Conservation (phyloP, 92 coral and sea anemone species). For the Palythoa grandis region DNA sequence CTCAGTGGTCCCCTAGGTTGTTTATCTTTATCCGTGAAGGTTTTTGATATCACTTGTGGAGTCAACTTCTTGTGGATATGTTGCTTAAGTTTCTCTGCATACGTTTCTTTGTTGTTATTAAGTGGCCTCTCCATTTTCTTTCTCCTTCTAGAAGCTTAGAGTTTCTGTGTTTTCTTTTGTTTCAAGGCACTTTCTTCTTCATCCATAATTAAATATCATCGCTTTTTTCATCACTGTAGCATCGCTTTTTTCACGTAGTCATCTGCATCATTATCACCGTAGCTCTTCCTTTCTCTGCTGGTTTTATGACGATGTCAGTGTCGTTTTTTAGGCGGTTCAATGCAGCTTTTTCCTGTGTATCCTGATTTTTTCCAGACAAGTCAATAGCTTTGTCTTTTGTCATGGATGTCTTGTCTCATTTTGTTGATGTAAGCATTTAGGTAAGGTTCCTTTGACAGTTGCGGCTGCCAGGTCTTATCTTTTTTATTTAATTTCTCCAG, state of each 20-base stretch:
- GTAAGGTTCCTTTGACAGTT: too few relatives aligned
- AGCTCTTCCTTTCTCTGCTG: conserved; percentile 15
- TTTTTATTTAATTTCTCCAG: conserved; percentile 5
- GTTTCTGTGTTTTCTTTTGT: not conserved
- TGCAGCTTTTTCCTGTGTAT: not conserved
- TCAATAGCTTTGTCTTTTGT: too few relatives aligned
- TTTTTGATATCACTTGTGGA: not conserved
- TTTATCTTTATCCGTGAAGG: not conserved
- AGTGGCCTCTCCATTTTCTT: not conserved
- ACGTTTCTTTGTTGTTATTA: not conserved
- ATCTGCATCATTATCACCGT: conserved; percentile 15
- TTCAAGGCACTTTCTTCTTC: not conserved
- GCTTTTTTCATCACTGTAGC: conserved; percentile 7
- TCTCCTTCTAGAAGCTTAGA: not conserved
- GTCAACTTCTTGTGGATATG: not conserved
- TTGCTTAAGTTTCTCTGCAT: not conserved
- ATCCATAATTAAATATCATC: not conserved
- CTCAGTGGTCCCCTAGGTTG: not conserved
- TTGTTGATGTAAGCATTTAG: too few relatives aligned
- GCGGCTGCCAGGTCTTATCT: not conserved
- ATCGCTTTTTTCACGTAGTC: conserved; percentile 3
- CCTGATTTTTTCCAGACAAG: not conserved
- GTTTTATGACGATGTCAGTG: conserved; percentile 15
- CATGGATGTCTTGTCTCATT: too few relatives aligned
- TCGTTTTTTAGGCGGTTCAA: not conserved